phyloP scores from a whole-genome alignment of 2,797 vertebrate species.

The Benthosema pterotum region DNA sequence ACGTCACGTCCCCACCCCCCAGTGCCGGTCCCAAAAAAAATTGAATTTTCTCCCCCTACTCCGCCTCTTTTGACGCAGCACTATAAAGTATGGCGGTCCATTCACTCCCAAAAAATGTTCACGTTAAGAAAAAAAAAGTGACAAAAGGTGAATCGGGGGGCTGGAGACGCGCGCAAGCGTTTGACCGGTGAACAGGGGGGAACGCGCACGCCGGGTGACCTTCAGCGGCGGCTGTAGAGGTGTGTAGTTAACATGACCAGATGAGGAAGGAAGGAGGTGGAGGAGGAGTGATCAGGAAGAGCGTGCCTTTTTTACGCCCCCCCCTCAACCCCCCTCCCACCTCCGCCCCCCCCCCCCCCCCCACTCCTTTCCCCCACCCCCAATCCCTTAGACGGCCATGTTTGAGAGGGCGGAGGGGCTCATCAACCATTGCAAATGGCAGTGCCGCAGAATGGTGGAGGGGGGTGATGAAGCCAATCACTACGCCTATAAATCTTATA shows the following conservation, averaged over 20 bases:
- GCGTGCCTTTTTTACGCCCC: slow-evolving; percentile 48
- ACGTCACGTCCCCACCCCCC: slow-evolving; percentile 43
- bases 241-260: slow-evolving; percentile 67
- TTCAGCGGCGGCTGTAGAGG: slow-evolving; percentile 67
- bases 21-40: slow-evolving; percentile 73
- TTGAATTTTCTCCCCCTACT: slow-evolving; percentile 69
- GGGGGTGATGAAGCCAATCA: slow-evolving; percentile 82
- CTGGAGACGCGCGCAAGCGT: slow-evolving; percentile 34
- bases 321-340: slow-evolving; percentile 37
- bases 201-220: slow-evolving; percentile 66
- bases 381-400: slow-evolving; percentile 80
- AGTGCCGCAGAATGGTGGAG: slow-evolving; percentile 84
- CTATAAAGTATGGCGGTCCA: slow-evolving; percentile 82
- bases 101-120: slow-evolving; percentile 68
- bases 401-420: slow-evolving; percentile 82
- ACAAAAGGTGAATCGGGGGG: slow-evolving; percentile 70
- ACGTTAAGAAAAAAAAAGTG: slow-evolving; percentile 61
- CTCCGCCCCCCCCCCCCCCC: slow-evolving; percentile 40
- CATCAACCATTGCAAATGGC: slow-evolving; percentile 83
- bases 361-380: slow-evolving; percentile 70
- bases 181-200: slow-evolving; percentile 39
- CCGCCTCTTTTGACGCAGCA: slow-evolving; percentile 87
- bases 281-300: slow-evolving; percentile 73
- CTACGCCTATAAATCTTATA: slow-evolving; percentile 81
- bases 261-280: slow-evolving; percentile 63